Evolutionary conservation across 2,888 invertebrate species (phyloP), one percentile per base, ranked within the genome.

Genomic region (Callyntrura guangdongensis): DNA sequence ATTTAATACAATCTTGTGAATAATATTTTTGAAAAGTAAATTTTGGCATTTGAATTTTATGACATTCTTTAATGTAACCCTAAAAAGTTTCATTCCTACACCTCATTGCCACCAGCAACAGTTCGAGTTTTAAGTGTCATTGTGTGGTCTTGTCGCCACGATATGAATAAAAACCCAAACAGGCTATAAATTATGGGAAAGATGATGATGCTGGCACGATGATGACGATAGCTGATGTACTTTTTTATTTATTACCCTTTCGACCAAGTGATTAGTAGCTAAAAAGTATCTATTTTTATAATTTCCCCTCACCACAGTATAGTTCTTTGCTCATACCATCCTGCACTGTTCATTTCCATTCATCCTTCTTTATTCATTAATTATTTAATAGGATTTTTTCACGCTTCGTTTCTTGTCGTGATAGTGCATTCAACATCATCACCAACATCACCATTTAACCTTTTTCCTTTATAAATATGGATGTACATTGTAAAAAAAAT

Each of bases 381-480:
- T 53, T 77, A 49, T 77, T 77, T 77, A 45, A 59, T 61, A 36
- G 36, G 36, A 61, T 61, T 77, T 69, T n/a, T 89, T 89, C 85
- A 89, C 61, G 84, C 79, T 85, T 85, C 67, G 79, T 79, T 67
- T 79, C 77, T n/a, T 14, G 27, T 22, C 74, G n/a, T 77, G 25
- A 2, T 84, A 53, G 69, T 69, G 53, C 11, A 27, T 53, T 36
- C 45, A 53, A 14, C 22, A 5, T 84, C 77, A 53, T 84, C 56
- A 83, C 56, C 72, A 64, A 1, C 2, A 47, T 47, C 2, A 47
- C 20, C 47, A 11, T 17, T 22, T 67, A 53, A 12, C 36, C 69
- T 25, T 53, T 47, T 27, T 72, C 22, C 17, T 56, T 84, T 36
- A 36, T 36, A 36, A 36, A 36, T 36, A 36, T 36, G 36, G 2